Base-by-base conservation (phyloP, 2,888 invertebrate species). In the Periphyllus acericola region DNA sequence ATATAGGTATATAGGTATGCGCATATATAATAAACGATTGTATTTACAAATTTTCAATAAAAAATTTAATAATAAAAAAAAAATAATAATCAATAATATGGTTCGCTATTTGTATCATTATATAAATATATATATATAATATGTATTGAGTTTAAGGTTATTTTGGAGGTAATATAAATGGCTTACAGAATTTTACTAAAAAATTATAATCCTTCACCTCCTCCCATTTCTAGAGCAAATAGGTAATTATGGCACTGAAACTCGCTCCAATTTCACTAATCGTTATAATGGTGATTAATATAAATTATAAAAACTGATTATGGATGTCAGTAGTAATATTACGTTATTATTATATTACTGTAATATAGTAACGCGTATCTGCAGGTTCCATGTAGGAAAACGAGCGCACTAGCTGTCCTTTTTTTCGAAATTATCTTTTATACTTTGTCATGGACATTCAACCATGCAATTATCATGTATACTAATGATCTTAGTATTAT, bases 241-340 rank as follows among this genome's bases (percentile, higher is more conserved):
- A 1, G 14, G 1, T 46, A 1, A 46, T 46, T 5, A 36, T 36
- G 36, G 4, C 36, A 46, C 46, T 60, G 60, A 25, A 66, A 68
- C 66, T 68, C 29, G 11, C 29, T 29, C 19, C 9, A 68, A 40
- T 81, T 40, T 68, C n/a, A 46, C 25, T 68, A 46, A 68, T 71
- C 81, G 68, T n/a, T 25, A 14, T 46, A 32, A 81, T 19, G 17
- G 80, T 66, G 29, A 40, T 80, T 40, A 80, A 36, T n/a, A 81
- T 66, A 9, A n/a, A 80, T 17, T n/a, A 81, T 66, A n/a, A n/a
- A 29, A 29, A 4, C 4, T n/a, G n/a, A 36, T 60, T 25, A 32
- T 17, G 52, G 4, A 55, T 81, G 21, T 6, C 29, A 21, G 66
- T 68, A n/a, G n/a, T n/a, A n/a, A n/a, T n/a, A n/a, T n/a, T n/a